These are phyloP conservation scores for Phoebastria nigripes DNA, from an alignment of 2,797 vertebrate species.

Conservation along the genomic window DNA sequence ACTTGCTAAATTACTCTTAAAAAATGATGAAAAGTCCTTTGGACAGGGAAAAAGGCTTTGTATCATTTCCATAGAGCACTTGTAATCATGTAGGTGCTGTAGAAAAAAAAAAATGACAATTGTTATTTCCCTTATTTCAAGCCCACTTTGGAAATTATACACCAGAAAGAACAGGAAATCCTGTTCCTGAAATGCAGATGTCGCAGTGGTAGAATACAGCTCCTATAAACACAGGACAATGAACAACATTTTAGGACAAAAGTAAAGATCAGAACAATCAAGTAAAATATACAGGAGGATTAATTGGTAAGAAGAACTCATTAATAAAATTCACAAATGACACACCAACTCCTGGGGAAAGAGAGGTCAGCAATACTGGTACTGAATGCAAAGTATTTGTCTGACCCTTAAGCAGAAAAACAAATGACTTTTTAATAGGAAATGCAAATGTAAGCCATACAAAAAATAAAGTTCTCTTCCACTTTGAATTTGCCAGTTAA, in stretches of 20 bases:
- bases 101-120: not conserved
- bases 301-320: not conserved
- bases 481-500: not conserved
- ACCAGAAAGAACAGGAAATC: not conserved
- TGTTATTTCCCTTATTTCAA: not conserved
- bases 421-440: not conserved
- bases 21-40: not conserved
- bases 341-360: not conserved
- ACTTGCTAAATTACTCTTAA: not conserved
- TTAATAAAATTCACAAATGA: not conserved
- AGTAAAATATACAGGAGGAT: not conserved
- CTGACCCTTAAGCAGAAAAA: not conserved
- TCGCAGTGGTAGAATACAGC: not conserved
- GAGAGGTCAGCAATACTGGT: not conserved
- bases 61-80: not conserved
- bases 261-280: not conserved
- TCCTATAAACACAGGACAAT: not conserved
- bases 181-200: conserved; percentile 1
- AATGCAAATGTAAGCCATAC: not conserved
- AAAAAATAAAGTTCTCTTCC: not conserved
- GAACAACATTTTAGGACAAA: not conserved
- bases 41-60: not conserved
- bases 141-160: not conserved
- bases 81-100: not conserved
- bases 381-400: not conserved